Evolutionary conservation across 2,113 vertebrate species (phyloP), one percentile per base, ranked within the genome.

Genomic region (Rhabdomys dilectus): DNA sequence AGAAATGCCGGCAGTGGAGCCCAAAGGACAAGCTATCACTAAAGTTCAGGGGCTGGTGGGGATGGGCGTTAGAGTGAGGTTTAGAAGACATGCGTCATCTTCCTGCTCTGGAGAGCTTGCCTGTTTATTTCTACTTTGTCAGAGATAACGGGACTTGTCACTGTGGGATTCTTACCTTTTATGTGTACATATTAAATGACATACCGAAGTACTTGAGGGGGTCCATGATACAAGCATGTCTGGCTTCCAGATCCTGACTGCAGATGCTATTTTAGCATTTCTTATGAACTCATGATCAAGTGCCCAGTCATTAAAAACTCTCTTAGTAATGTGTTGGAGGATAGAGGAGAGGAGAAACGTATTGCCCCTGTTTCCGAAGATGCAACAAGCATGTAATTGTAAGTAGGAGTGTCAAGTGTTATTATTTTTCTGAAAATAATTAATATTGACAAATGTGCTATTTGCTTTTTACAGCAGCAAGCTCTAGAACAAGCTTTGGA

Each of bases 401-500:
- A 93, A n/a, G 53, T 85, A 82, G 24, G 93, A 81, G 81, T 94
- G 17, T 89, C 75, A 60, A 70, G 12, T 91, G 36, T 91, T 93
- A 76, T 68, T 64, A 45, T 82, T 94, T 91, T 73, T 96, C 60
- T 96, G 89, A 89, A 91, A 95, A 77, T 97, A 94, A 95, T 93
- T 96, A 93, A 96, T 89, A 56, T 62, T 96, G 86, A 56, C 96
- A 93, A 98, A 98, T 92, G 1, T 8, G 3, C 3, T 95, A 36
- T 96, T 97, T 97, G 34, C 96, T 95, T 95, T 97, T 98, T 98
- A 39, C 97, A 99, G 99, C 99, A 99, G 97, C 99, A 99, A 98
- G 99, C 99, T 98, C 99, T 99, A 98, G 99, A 99, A 99, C 98
- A 99, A 99, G 99, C 99, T 98, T 98, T 99, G 99, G 99, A 99